Evolutionary conservation across 2,888 invertebrate genomes (phyloP), one percentile per base, ranked within the genome.

Genomic region (Uloborus plumipes): DNA sequence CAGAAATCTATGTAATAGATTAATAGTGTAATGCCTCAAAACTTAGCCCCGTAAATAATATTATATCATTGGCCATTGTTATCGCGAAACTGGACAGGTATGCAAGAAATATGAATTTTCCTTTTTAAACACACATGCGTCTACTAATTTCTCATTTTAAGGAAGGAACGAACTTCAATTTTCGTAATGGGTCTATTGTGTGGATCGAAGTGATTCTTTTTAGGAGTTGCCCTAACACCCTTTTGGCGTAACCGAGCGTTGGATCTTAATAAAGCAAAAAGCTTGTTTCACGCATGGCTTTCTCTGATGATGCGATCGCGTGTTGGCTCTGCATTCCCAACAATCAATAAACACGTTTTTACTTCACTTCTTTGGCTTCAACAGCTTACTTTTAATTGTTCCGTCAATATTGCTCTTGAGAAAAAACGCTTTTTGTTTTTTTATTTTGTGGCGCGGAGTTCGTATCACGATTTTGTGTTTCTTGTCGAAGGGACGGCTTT

Each of bases 251-350:
- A 67, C 67, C 13, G 14, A 47, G 50, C 3, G 59, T 26, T 67
- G 31, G 22, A n/a, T 47, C 49, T 39, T 67, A 75, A 66, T 59
- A 67, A 53, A 67, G 39, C 26, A 67, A 75, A 59, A 67, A 53
- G 58, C 49, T 59, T 65, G 18, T 20, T 47, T 75, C 31, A 22
- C 31, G 50, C 49, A 31, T n/a, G 47, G 16, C n/a, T 20, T 58
- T 51, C 69, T 55, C 62, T 69, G 61, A 76, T 76, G 69, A 50
- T 51, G 47, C 22, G n/a, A 76, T 76, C 47, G 76, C 69, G 76
- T 76, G 76, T 49, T 49, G n/a, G 26, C 59, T 50, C 50, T n/a
- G 50, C 18, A 31, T 58, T 22, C 59, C 53, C 26, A 64, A 58
- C 59, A 75, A 75, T 75, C 75, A 75, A 75, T 75, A 67, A 75